phyloP scores from a whole-genome alignment of 2,888 invertebrate species.

The Amiota communis region DNA sequence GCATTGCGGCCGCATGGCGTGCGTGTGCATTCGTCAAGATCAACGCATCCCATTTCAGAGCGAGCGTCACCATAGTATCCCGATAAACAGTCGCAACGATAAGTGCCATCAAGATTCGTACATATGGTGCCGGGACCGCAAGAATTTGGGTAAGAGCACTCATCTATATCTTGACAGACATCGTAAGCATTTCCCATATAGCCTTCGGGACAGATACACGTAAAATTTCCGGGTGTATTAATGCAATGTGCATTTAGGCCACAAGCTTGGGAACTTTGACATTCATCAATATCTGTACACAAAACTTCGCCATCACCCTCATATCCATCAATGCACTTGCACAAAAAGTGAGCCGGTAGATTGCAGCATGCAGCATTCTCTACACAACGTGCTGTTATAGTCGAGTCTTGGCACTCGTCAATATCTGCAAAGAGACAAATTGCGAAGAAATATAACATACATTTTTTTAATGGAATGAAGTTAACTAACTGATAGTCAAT shows the following conservation, averaged over 20 bases:
- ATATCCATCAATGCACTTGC: slow-evolving; percentile 93
- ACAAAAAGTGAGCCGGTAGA: slow-evolving; percentile 93
- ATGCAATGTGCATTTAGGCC: slow-evolving; percentile 86
- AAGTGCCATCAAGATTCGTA: slow-evolving; percentile 84
- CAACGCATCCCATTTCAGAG: slow-evolving; percentile 79
- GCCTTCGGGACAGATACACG: slow-evolving; percentile 87
- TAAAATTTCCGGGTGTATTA: slow-evolving; percentile 90
- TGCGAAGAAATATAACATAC: background rate
- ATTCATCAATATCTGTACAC: slow-evolving; percentile 94
- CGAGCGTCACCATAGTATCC: slow-evolving; percentile 88
- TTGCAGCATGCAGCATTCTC: slow-evolving; percentile 95
- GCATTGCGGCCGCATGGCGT: slow-evolving; percentile 86
- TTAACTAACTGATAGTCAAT: too few relatives aligned
- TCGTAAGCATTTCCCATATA: slow-evolving; percentile 88
- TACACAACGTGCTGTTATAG: slow-evolving; percentile 87
- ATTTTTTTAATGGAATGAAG: slow-evolving; percentile 2
- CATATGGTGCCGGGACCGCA: slow-evolving; percentile 88
- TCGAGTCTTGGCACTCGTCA: slow-evolving; percentile 94
- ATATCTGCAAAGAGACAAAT: slow-evolving; percentile 78
- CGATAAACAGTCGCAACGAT: slow-evolving; percentile 87
- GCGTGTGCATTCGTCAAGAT: slow-evolving; percentile 84
- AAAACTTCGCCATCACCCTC: slow-evolving; percentile 92
- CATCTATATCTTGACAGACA: slow-evolving; percentile 87
- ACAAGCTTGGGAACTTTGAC: slow-evolving; percentile 85
- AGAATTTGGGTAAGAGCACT: slow-evolving; percentile 81